phyloP scores from a whole-genome alignment of 2,113 vertebrate genomes.

The Otis tarda region DNA sequence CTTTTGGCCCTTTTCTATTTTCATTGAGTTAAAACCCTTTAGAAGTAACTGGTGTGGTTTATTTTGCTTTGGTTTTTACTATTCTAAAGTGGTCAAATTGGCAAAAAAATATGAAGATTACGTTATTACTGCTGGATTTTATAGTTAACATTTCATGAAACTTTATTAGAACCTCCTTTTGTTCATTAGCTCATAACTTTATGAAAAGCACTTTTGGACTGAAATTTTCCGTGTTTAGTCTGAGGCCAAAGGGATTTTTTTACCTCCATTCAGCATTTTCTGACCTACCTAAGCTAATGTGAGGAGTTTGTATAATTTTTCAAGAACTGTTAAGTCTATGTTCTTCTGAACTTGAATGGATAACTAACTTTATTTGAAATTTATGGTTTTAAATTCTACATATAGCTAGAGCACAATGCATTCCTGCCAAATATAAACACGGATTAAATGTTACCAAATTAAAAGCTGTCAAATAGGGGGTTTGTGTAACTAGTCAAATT shows the following conservation, averaged over 20 bases:
- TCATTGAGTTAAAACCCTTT: background rate
- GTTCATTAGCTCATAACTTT: conserved; percentile 12
- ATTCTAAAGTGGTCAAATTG: background rate
- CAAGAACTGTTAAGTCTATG: background rate
- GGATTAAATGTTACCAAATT: background rate
- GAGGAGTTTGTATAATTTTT: background rate
- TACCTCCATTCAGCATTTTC: conserved; percentile 5
- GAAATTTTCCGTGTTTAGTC: background rate
- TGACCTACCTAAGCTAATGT: background rate
- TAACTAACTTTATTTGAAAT: background rate
- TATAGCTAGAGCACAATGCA: background rate
- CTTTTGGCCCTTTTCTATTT: background rate
- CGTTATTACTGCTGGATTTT: background rate
- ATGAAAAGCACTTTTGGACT: background rate
- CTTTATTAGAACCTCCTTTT: background rate
- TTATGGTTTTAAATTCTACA: background rate
- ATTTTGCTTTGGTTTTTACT: background rate
- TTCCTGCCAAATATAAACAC: background rate
- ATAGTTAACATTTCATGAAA: background rate
- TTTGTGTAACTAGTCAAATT: background rate
- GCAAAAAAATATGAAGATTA: conserved; percentile 33
- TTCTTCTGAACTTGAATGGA: background rate
- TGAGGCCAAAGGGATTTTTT: background rate
- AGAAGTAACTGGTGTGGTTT: background rate
- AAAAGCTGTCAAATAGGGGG: background rate